A percentile compares a stretch with the other conserved stretches of the same genome.
These are phyloP conservation scores for Myotis findleyi DNA, from an alignment of 2,797 vertebrate genomes.

Conservation along the genomic window DNA sequence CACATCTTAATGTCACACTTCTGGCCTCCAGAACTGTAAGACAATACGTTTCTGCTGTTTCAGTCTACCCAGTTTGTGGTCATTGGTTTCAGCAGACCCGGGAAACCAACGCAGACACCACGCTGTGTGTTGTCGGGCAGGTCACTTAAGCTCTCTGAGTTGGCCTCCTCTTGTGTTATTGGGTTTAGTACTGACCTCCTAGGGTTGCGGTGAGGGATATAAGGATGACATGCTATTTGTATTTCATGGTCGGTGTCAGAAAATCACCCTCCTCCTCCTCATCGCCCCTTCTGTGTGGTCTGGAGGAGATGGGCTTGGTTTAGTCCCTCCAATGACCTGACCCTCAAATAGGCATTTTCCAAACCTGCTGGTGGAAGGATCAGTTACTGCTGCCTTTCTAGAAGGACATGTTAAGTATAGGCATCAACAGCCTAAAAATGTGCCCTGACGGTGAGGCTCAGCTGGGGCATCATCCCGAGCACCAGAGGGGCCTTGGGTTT, in stretches of 20 bases:
- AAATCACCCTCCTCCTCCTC: not conserved
- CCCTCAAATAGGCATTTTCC: not conserved
- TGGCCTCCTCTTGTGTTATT: not conserved
- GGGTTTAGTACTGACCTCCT: no score
- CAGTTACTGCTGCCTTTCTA: not conserved
- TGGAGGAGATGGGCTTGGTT: not conserved
- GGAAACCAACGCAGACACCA: not conserved
- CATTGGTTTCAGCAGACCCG: not conserved
- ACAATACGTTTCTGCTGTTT: not conserved
- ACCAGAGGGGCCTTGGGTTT: no score
- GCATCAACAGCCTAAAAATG: not conserved
- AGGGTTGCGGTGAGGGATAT: not conserved
- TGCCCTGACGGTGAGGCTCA: no score
- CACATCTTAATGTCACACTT: no score
- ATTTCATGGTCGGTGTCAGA: not conserved
- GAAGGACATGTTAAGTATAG: not conserved
- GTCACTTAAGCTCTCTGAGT: not conserved
- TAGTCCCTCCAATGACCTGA: not conserved
- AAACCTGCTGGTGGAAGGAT: not conserved
- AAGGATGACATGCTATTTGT: not conserved
- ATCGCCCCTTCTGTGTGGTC: not conserved
- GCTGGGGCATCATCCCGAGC: no score
- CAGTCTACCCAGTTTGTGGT: not conserved
- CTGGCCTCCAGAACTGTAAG: not conserved
- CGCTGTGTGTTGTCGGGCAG: not conserved